Base-by-base conservation (phyloP, 2,113 vertebrate genomes). In the Phocoena phocoena region DNA sequence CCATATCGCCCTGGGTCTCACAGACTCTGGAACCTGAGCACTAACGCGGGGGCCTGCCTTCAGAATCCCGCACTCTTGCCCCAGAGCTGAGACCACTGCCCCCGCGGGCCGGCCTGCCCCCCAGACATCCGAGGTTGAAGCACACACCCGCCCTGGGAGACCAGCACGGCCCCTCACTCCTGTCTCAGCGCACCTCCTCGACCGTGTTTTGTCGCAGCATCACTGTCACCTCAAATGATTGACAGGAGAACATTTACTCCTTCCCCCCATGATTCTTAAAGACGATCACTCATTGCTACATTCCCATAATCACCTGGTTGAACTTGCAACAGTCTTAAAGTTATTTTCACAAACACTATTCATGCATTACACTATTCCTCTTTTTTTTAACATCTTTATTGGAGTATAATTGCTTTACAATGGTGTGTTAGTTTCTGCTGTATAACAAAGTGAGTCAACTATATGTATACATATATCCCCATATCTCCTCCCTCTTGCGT, bases 141-240 rank as follows among this genome's bases (percentile, higher is more conserved):
- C 26, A 33, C 23, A 65, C 0, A 10, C 1, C 25, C 3, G 0
- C n/a, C 47, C 6, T 36, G 68, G 20, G 26, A 41, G 5, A 65
- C 7, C 47, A n/a, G 47, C 76, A 79, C 1, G 1, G 47, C 8
- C 33, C 33, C 44, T 53, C 12, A 8, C 25, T 53, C 28, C 25
- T 65, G 33, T 89, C 41, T 65, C 41, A 5, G 55, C 12, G 3
- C 8, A 47, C 21, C 18, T 26, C 18, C 36, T 38, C 15, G 13
- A 6, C 44, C 50, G 0, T 5, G 36, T 47, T 33, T 41, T 12
- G 0, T 26, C 68, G 41, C 68, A 18, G 33, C 25, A 33, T 65
- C 44, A 36, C 18, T 38, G 18, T 21, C 41, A 53, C 62, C 31
- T 18, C 25, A 5, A 25, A 31, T 53, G 80, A 38, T 0, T 62